A percentile compares a stretch with the other conserved stretches of the same genome.
These are phyloP conservation scores for Cheilosia impressa DNA, from an alignment of 2,888 invertebrate species.

Conservation along the genomic window DNA sequence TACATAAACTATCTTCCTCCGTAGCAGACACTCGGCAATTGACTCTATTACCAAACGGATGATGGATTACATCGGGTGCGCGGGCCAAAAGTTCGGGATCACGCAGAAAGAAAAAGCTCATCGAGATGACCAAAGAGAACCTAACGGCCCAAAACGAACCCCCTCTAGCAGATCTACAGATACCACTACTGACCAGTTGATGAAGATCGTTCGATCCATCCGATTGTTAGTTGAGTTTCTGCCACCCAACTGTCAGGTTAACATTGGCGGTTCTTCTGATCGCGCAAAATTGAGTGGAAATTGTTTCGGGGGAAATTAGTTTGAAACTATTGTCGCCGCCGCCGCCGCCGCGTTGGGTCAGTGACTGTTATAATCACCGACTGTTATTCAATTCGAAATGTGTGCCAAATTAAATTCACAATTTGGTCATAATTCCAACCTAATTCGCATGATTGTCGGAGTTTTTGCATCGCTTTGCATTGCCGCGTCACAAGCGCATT, in stretches of 20 bases:
- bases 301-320: constrained; percentile 1
- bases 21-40: constrained; percentile 5
- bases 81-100: constrained; percentile 25
- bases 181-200: constrained; percentile 38
- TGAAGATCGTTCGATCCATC: constrained; percentile 47
- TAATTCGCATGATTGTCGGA: constrained; percentile 32
- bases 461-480: constrained; percentile 55
- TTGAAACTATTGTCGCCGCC: not conserved
- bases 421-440: constrained; percentile 43
- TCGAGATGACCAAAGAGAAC: constrained; percentile 36
- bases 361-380: constrained; percentile 59
- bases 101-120: constrained; percentile 35
- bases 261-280: not conserved
- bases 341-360: constrained; percentile 41
- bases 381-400: constrained; percentile 41
- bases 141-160: constrained; percentile 26
- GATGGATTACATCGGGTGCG: constrained; percentile 36
- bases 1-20: constrained; percentile 59
- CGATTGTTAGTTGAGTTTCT: constrained; percentile 52
- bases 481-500: constrained; percentile 56
- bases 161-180: not conserved
- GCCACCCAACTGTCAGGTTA: constrained; percentile 47
- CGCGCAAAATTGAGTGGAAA: constrained; percentile 7
- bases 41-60: constrained; percentile 19
- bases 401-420: constrained; percentile 62